Evolutionary conservation across 1,140 invertebrate genomes (phyloP), one percentile per base, ranked within the genome.

Genomic region (Formica selysi): DNA sequence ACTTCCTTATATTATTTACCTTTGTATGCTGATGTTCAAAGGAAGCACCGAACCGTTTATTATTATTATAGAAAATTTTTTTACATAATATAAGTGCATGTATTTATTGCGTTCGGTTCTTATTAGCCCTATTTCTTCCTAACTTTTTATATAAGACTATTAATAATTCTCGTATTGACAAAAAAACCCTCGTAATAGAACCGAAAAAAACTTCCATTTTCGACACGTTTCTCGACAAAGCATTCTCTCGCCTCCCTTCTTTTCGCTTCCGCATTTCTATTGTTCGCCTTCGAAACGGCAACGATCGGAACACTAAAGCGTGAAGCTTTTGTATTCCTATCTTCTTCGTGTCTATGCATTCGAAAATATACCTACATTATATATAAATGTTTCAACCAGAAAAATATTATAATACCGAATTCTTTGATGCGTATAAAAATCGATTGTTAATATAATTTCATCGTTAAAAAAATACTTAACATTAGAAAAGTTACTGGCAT

Each of bases 221-320:
- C 41, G 19, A 76, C 38, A 44, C 26, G 38, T 26, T 62, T 76
- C 32, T 51, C 16, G 57, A 51, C 19, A 80, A 57, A 80, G 76
- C 76, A 57, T 80, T 68, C 62, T 80, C 64, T 41, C 76, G 29
- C n/a, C n/a, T 22, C 44, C n/a, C 48, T 1, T 80, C 62, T 80
- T 68, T 68, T 80, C 76, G 48, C 48, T 79, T 79, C 62, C 32
- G 76, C 44, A 16, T 68, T 68, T 80, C 48, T 68, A 80, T 80
- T 80, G 48, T 32, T 5, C n/a, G 19, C 62, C 29, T 79, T 67
- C 11, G 10, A 68, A 54, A 32, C 32, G 32, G 64, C 76, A 57
- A 51, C 48, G 48, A 80, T 80, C 76, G 64, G 4, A 29, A 38
- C 76, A 3, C n/a, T 57, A 44, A 65, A 54, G 32, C 13, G 16